These are phyloP conservation scores for Coregonus suidteri DNA, from an alignment of 2,797 vertebrate genomes.

Conservation along the genomic window DNA sequence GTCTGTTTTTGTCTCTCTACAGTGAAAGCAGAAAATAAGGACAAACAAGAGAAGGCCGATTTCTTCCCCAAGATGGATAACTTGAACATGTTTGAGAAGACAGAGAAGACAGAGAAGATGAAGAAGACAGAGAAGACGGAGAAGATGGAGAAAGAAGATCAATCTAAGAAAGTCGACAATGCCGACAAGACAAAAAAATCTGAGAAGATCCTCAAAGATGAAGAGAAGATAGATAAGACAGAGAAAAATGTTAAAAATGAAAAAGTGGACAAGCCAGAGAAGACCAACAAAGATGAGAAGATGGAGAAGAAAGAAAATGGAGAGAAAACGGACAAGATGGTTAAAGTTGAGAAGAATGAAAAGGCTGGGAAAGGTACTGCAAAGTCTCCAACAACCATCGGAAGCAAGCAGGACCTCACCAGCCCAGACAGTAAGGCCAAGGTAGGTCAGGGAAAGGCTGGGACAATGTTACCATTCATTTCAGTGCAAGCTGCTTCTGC, in stretches of 20 bases:
- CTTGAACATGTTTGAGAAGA: constrained; percentile 11
- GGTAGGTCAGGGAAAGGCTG: constrained; percentile 65
- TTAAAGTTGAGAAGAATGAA: constrained; percentile 57
- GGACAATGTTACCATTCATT: constrained; percentile 11
- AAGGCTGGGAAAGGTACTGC: constrained; percentile 65
- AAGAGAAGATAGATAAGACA: constrained; percentile 67
- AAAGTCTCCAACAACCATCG: constrained; percentile 72
- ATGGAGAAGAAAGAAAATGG: constrained; percentile 49
- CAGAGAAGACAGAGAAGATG: constrained; percentile 61
- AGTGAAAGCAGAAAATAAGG: constrained; percentile 77
- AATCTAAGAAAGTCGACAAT: constrained; percentile 59
- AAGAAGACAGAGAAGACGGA: constrained; percentile 64
- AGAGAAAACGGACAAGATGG: constrained; percentile 53
- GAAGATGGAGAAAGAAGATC: constrained; percentile 62
- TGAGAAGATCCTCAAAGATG: constrained; percentile 67
- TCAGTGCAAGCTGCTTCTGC: constrained; percentile 11
- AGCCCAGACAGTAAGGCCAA: constrained; percentile 88
- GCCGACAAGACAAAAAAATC: constrained; percentile 66
- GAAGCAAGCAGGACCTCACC: constrained; percentile 78
- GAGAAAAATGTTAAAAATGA: constrained; percentile 64
- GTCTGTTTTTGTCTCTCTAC: constrained; percentile 35
- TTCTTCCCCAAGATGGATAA: constrained; percentile 26
- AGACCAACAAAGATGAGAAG: constrained; percentile 66
- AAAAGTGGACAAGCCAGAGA: constrained; percentile 74
- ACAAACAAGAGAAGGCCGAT: constrained; percentile 72